Percentiles rank a stretch among this genome's conserved stretches.
These are phyloP conservation scores for Puma concolor DNA, from an alignment of 2,113 vertebrate genomes.

Conservation along the genomic window DNA sequence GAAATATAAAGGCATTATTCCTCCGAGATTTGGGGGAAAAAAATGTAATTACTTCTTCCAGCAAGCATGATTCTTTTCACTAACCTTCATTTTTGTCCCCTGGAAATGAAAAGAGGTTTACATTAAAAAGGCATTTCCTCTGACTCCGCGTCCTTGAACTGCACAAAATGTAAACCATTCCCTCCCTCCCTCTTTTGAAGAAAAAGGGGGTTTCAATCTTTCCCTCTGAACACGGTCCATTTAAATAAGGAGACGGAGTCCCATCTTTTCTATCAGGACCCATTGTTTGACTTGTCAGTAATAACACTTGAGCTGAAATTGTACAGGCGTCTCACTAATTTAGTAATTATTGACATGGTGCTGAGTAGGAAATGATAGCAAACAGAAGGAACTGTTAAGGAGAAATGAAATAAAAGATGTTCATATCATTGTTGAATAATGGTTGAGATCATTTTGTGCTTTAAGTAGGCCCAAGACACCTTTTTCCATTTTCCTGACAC, in stretches of 20 bases:
- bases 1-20: constrained; percentile 86
- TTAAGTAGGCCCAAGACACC: constrained; percentile 86
- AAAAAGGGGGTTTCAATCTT: constrained; percentile 86
- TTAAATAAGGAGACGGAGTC: constrained; percentile 95
- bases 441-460: constrained; percentile 87
- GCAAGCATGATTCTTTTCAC: constrained; percentile 87
- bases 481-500: constrained; percentile 89
- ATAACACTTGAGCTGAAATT: constrained; percentile 92
- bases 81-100: constrained; percentile 88
- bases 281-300: constrained; percentile 95
- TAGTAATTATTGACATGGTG: constrained; percentile 96
- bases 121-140: constrained; percentile 88
- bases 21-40: constrained; percentile 85
- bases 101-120: constrained; percentile 89
- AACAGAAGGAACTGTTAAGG: constrained; percentile 91
- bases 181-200: constrained; percentile 86
- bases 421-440: constrained; percentile 89
- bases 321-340: constrained; percentile 94
- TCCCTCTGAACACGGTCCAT: constrained; percentile 88
- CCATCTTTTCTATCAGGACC: constrained; percentile 89
- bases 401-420: constrained; percentile 90
- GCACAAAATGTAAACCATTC: constrained; percentile 87
- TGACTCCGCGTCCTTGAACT: constrained; percentile 88
- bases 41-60: constrained; percentile 88
- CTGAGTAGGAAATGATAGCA: constrained; percentile 92